phyloP scores from a whole-genome alignment of 2,888 invertebrate species.

The Odontocerum albicorne region DNA sequence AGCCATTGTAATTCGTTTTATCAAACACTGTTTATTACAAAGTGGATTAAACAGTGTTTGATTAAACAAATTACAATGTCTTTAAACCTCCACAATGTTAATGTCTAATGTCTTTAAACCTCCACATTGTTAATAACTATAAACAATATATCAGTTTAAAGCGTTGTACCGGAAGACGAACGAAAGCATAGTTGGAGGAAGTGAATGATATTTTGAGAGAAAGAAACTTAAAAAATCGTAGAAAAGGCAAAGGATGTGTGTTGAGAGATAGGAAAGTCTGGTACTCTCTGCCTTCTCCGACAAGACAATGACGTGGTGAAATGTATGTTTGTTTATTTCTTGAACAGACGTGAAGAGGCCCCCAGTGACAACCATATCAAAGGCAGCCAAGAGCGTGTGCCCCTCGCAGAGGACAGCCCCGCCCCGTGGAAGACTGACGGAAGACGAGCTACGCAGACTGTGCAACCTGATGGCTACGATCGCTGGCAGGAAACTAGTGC shows the following conservation, averaged over 20 bases:
- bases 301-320: not conserved
- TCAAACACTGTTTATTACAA: too few relatives aligned
- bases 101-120: too few relatives aligned
- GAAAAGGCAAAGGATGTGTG: too few relatives aligned
- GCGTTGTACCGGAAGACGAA: not conserved
- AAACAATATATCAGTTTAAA: not conserved
- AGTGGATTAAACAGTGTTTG: too few relatives aligned
- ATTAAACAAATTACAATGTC: too few relatives aligned
- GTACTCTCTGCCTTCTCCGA: too few relatives aligned
- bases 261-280: too few relatives aligned
- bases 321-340: too few relatives aligned
- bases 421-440: constrained; percentile 10
- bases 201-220: too few relatives aligned
- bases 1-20: too few relatives aligned
- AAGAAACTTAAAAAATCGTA: too few relatives aligned
- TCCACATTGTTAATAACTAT: not conserved
- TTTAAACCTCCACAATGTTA: too few relatives aligned
- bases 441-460: constrained; percentile 60
- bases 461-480: constrained; percentile 74
- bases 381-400: constrained; percentile 44
- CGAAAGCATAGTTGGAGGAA: not conserved
- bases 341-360: constrained; percentile 46
- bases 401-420: constrained; percentile 57
- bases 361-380: constrained; percentile 57
- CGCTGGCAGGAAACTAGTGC: constrained; percentile 65